phyloP scores from a whole-genome alignment of 2,797 vertebrate genomes.

The Thripadectes ignobilis region DNA sequence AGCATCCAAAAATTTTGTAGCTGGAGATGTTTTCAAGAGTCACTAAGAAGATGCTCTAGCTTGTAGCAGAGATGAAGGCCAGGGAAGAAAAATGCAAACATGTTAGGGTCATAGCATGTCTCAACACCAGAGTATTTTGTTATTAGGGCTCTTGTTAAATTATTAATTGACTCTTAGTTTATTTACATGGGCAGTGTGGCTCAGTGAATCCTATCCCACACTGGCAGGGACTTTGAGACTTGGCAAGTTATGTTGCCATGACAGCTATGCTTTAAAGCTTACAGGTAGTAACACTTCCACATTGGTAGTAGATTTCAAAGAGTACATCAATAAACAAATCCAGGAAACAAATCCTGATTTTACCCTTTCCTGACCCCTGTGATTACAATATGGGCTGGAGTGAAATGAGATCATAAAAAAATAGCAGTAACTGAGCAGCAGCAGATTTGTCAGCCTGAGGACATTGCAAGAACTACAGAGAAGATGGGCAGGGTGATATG shows the following conservation, averaged over 20 bases:
- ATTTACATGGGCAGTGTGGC: background rate
- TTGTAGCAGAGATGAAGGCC: background rate
- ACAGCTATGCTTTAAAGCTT: background rate
- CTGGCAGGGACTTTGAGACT: background rate
- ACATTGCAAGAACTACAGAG: background rate
- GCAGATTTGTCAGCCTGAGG: background rate
- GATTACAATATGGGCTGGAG: background rate
- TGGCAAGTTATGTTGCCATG: background rate
- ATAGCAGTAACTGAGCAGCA: background rate
- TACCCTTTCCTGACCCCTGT: background rate
- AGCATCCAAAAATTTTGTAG: background rate
- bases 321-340: background rate
- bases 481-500: background rate
- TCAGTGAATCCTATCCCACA: background rate
- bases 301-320: background rate
- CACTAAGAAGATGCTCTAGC: background rate
- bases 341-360: background rate
- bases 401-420: background rate
- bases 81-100: fast-evolving
- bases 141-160: background rate
- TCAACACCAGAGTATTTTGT: background rate
- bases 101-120: background rate
- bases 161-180: background rate
- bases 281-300: background rate
- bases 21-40: background rate